Evolutionary conservation across 2,113 vertebrate genomes (phyloP).

Genomic region (Rhinogobius similis): DNA sequence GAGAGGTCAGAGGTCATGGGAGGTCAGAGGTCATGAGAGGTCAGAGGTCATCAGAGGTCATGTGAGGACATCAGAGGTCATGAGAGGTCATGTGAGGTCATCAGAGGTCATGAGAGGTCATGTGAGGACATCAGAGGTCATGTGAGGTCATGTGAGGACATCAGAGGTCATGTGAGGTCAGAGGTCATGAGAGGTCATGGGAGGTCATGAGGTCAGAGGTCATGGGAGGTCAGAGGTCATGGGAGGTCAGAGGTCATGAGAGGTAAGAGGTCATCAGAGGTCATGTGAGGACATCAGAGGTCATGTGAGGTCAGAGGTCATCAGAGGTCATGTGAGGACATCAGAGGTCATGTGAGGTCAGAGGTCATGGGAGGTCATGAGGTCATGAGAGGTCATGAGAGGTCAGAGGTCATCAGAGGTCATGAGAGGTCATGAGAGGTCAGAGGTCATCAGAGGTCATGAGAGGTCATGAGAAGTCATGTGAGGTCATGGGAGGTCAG

Average conservation of each 20-base stretch:
- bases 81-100: not conserved
- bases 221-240: not conserved
- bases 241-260: not conserved
- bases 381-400: not conserved
- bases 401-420: too few relatives aligned
- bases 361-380: not conserved
- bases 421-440: not conserved
- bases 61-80: not conserved
- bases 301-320: not conserved
- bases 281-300: not conserved
- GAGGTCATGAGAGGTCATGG: not conserved
- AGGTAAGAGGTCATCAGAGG: not conserved
- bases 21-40: not conserved
- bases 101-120: not conserved
- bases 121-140: too few relatives aligned
- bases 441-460: too few relatives aligned
- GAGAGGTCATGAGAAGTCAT: not conserved
- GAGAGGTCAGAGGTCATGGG: too few relatives aligned
- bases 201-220: not conserved
- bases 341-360: not conserved
- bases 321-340: not conserved
- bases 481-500: not conserved
- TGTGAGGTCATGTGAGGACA: not conserved
- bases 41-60: not conserved
- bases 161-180: not conserved